These are phyloP conservation scores for Planococcus citri DNA, from an alignment of 1,140 invertebrate species.

Conservation along the genomic window DNA sequence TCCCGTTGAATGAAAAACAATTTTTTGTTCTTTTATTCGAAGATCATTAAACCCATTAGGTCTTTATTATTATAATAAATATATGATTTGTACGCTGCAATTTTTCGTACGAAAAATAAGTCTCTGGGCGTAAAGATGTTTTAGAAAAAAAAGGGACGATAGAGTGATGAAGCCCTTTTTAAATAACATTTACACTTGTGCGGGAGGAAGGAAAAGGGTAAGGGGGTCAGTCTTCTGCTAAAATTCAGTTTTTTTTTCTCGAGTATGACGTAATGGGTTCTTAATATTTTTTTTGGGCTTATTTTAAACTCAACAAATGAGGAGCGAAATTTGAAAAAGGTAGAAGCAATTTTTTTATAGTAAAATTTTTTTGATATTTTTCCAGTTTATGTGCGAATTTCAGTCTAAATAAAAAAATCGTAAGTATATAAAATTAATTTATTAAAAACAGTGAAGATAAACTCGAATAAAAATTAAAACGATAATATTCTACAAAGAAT, in stretches of 20 bases:
- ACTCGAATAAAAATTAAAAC: background rate
- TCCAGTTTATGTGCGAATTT: constrained; percentile 1
- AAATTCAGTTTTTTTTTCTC: background rate
- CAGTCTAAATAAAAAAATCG: constrained; percentile 7
- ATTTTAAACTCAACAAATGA: background rate
- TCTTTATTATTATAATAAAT: background rate
- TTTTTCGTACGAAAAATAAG: too few species aligned
- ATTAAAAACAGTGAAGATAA: constrained; percentile 10
- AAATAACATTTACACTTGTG: too few species aligned
- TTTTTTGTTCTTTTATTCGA: background rate
- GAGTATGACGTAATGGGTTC: background rate
- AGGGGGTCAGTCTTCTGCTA: too few species aligned
- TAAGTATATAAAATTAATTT: constrained; percentile 10
- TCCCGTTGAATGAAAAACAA: background rate
- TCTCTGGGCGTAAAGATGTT: too few species aligned
- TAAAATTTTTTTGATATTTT: background rate
- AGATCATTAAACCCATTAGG: background rate
- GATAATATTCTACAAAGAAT: constrained; percentile 12
- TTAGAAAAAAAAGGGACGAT: too few species aligned
- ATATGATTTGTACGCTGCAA: too few species aligned
- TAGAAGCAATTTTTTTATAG: background rate
- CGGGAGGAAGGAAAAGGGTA: too few species aligned
- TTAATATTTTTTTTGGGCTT: too few species aligned
- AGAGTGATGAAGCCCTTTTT: too few species aligned
- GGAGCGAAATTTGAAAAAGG: background rate